Conservation (phyloP, 2,797 vertebrate species). For the Babyrousa celebensis region DNA sequence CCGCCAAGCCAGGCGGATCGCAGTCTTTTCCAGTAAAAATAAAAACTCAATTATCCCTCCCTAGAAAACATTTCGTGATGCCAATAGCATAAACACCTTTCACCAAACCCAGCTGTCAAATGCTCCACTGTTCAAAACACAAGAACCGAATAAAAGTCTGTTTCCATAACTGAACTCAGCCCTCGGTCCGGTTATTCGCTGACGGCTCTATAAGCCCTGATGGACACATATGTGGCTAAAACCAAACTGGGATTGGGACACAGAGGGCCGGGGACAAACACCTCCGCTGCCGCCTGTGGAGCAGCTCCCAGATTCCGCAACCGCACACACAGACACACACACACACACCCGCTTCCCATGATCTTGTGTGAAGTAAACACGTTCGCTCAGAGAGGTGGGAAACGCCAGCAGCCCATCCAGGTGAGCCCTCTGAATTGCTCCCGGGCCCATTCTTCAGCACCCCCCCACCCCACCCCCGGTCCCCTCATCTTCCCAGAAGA, state of each 20-base stretch:
- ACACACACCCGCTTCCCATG: not conserved
- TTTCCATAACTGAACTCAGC: constrained; percentile 79
- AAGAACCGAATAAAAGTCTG: constrained; percentile 68
- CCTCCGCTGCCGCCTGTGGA: constrained; percentile 12
- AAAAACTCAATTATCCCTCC: constrained; percentile 77
- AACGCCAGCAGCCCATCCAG: not conserved
- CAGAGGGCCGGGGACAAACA: constrained; percentile 68
- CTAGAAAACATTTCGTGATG: constrained; percentile 86
- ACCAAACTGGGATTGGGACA: constrained; percentile 64
- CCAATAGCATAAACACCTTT: constrained; percentile 79
- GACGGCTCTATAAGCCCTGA: constrained; percentile 83
- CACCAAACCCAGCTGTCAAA: constrained; percentile 82
- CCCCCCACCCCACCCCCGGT: not conserved
- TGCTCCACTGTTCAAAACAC: constrained; percentile 81
- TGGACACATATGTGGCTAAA: constrained; percentile 75
- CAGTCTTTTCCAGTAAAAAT: constrained; percentile 84
- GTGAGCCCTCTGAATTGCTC: constrained; percentile 33
- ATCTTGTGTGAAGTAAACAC: constrained; percentile 9
- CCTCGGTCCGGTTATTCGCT: constrained; percentile 83
- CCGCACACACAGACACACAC: not conserved
- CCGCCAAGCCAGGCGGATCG: constrained; percentile 67
- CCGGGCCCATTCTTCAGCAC: not conserved
- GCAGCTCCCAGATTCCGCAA: constrained; percentile 37
- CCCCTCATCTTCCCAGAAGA: constrained; percentile 2
- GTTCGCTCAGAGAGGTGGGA: not conserved